A percentile compares a stretch with the other conserved stretches of the same genome.
Evolutionary conservation across 2,888 invertebrate genomes (phyloP).

Genomic region (Slavum lentiscoides): DNA sequence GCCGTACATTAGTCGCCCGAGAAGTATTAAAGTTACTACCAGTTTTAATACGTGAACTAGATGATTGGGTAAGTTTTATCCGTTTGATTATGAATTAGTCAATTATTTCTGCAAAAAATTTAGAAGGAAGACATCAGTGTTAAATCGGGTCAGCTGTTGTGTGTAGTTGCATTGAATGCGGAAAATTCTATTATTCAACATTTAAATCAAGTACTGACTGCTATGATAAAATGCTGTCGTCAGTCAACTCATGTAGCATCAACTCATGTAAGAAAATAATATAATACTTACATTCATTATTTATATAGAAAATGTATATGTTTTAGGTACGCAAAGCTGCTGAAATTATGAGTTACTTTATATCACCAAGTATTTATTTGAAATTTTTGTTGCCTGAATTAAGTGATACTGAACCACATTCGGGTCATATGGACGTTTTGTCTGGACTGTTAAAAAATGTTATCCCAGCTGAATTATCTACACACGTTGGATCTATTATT

Average conservation of each 20-base stretch:
- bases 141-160: slow-evolving; percentile 75
- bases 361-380: slow-evolving; percentile 71
- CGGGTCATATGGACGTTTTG: slow-evolving; percentile 66
- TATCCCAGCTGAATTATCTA: slow-evolving; percentile 61
- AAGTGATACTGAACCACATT: slow-evolving; percentile 61
- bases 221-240: slow-evolving; percentile 68
- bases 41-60: slow-evolving; percentile 72
- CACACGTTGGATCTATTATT: slow-evolving; percentile 65
- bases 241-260: slow-evolving; percentile 71
- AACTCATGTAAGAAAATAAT: slow-evolving; percentile 62
- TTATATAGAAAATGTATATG: slow-evolving; percentile 27
- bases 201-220: slow-evolving; percentile 65
- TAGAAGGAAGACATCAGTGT: slow-evolving; percentile 64
- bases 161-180: slow-evolving; percentile 72
- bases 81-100: background rate
- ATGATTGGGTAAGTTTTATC: slow-evolving; percentile 70
- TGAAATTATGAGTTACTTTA: slow-evolving; percentile 76
- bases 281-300: background rate
- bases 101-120: slow-evolving; percentile 45
- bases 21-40: slow-evolving; percentile 75
- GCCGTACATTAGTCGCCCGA: slow-evolving; percentile 75
- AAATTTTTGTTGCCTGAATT: slow-evolving; percentile 69
- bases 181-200: slow-evolving; percentile 76
- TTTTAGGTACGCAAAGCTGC: slow-evolving; percentile 69
- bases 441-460: slow-evolving; percentile 68